These are phyloP conservation scores for Hyles lineata DNA, from an alignment of 2,888 invertebrate species.

Conservation along the genomic window DNA sequence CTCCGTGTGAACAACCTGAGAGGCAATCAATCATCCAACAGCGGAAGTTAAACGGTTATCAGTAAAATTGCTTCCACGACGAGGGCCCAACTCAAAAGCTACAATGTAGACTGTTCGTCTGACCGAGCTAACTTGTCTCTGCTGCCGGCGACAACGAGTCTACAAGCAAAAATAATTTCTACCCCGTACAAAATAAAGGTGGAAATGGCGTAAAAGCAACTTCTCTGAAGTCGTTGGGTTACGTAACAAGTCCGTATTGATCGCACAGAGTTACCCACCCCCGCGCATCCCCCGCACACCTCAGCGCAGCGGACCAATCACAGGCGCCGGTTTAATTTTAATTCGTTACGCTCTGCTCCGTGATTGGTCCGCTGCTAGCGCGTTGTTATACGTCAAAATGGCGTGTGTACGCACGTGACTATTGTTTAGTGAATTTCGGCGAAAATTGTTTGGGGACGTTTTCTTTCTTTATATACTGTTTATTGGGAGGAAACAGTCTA, in stretches of 20 bases:
- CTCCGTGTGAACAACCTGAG: slow-evolving; percentile 14
- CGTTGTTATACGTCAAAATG: slow-evolving; percentile 26
- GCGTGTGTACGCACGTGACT: slow-evolving; percentile 25
- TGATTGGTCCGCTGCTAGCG: background rate
- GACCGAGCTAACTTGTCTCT: slow-evolving; percentile 14
- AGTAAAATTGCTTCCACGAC: slow-evolving; percentile 25
- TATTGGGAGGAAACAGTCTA: background rate
- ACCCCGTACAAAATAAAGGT: background rate
- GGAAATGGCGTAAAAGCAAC: background rate
- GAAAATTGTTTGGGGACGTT: background rate
- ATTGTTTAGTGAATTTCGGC: slow-evolving; percentile 23
- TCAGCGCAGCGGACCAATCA: slow-evolving; percentile 15
- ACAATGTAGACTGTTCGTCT: slow-evolving; percentile 14
- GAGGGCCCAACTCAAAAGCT: slow-evolving; percentile 14
- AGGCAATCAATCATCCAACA: slow-evolving; percentile 20
- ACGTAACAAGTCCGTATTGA: slow-evolving; percentile 26
- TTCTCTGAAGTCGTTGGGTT: background rate
- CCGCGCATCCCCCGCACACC: slow-evolving; percentile 1
- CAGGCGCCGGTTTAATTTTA: slow-evolving; percentile 21
- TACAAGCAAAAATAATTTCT: slow-evolving; percentile 5
- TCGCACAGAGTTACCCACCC: slow-evolving; percentile 12
- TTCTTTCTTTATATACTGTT: slow-evolving; percentile 26
- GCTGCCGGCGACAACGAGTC: background rate
- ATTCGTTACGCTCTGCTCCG: slow-evolving; percentile 5
- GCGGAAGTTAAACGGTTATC: slow-evolving; percentile 26